Evolutionary conservation across 2,113 vertebrate genomes (phyloP), one percentile per base, ranked within the genome.

Genomic region (Thomomys bottae): DNA sequence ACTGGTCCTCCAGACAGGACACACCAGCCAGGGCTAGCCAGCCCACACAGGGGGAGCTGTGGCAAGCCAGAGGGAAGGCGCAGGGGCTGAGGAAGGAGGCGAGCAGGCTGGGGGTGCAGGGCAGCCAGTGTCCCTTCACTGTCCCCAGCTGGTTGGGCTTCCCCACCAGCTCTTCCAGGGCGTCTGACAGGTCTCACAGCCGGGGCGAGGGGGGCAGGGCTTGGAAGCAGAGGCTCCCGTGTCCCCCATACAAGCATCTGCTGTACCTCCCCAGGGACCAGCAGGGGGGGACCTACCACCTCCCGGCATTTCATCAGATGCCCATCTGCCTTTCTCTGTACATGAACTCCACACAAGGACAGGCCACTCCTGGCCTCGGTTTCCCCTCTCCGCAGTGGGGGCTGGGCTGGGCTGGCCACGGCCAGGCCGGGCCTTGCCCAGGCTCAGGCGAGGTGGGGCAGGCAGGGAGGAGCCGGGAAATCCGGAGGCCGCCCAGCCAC

Each of bases 391-490:
- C 30, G 57, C 64, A 45, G 20, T 6, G 24, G 4, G 63, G 84
- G 59, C 64, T 2, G 32, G 11, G 30, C 30, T n/a, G 57, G 72
- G 28, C 24, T 11, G 18, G 61, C 21, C 67, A 72, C 73, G 78
- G 67, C 89, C 68, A 34, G 42, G 21, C 64, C 28, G 24, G 9
- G 54, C 54, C 84, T 26, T 24, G 84, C 24, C 32, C 54, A 54
- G 90, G 61, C 88, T 28, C 40, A 45, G 12, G 32, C 0, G 83
- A 73, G 38, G 80, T 72, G 89, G 24, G 24, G 40, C 68, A 64
- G 28, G 73, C 67, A 40, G 77, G 94, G 92, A 85, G 95, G 93
- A 88, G 93, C 85, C 84, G 84, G 95, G 96, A 96, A 96, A 86
- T 95, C 95, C 93, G 90, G 91, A 80, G 92, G 92, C 49, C 36